Percentiles rank a stretch among this genome's conserved stretches.
These are phyloP conservation scores for Coturnix japonica DNA, from an alignment of 2,113 vertebrate genomes.

Conservation along the genomic window DNA sequence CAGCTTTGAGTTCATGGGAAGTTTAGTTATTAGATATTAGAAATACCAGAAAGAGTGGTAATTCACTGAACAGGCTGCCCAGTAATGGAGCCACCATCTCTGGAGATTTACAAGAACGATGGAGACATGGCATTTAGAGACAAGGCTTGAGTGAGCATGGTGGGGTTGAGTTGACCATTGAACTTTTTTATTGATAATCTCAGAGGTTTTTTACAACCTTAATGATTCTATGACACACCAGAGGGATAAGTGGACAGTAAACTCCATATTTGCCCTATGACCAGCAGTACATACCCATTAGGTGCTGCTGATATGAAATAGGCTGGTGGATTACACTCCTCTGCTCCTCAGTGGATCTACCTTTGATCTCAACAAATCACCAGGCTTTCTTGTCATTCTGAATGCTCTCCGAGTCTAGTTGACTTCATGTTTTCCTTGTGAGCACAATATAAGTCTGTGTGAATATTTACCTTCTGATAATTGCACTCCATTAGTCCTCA, in stretches of 20 bases:
- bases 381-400: accelerated
- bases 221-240: neutral
- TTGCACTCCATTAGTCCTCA: neutral
- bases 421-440: neutral
- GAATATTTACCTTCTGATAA: neutral
- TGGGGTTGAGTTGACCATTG: no score
- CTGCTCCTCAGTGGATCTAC: neutral
- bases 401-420: neutral
- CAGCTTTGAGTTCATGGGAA: neutral
- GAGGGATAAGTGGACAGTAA: neutral
- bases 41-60: no score
- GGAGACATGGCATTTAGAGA: no score
- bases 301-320: neutral
- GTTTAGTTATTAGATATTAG: no score
- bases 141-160: no score
- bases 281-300: neutral
- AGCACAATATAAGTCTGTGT: neutral
- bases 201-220: no score
- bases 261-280: neutral
- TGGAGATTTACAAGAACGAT: no score
- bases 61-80: no score
- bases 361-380: neutral
- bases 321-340: neutral
- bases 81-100: no score
- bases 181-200: no score